A percentile compares a stretch with the other conserved stretches of the same genome.
phyloP scores from a whole-genome alignment of 1,140 invertebrate genomes.

The Tetramorium parvispinum region DNA sequence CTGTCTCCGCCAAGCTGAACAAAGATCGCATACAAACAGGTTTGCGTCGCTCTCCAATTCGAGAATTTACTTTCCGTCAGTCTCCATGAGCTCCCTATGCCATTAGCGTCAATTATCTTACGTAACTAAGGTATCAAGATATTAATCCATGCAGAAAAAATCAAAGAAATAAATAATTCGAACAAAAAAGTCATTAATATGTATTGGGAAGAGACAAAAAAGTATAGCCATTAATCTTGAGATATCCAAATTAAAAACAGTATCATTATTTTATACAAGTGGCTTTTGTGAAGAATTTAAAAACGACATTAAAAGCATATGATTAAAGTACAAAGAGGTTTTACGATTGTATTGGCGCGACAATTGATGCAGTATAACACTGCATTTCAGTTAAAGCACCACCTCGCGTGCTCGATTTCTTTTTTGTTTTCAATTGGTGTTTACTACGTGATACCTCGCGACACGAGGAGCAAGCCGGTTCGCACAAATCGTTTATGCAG shows the following conservation, averaged over 20 bases:
- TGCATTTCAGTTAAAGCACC: not conserved
- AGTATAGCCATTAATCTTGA: not conserved
- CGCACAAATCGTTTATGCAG: slow-evolving; percentile 44
- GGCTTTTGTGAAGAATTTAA: not conserved
- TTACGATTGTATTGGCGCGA: not conserved
- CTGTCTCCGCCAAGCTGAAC: slow-evolving; percentile 11
- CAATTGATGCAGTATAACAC: not conserved
- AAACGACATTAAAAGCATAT: too few relatives aligned
- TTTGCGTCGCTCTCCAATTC: slow-evolving; percentile 30
- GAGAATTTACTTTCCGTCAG: slow-evolving; percentile 27
- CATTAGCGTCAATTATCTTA: slow-evolving; percentile 20
- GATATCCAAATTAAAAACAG: slow-evolving; percentile 17
- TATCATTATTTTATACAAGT: not conserved
- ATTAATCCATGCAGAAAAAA: not conserved
- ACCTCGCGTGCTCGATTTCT: not conserved
- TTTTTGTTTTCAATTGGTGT: not conserved
- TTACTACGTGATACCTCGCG: not conserved
- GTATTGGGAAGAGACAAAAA: not conserved
- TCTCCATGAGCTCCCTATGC: not conserved
- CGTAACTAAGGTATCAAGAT: not conserved
- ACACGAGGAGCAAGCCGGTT: not conserved
- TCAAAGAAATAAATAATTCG: slow-evolving; percentile 8
- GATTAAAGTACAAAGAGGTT: not conserved
- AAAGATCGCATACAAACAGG: slow-evolving; percentile 28
- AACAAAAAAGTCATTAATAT: slow-evolving; percentile 10